Conservation (phyloP, 2,113 vertebrate species). For the Strix aluco region DNA sequence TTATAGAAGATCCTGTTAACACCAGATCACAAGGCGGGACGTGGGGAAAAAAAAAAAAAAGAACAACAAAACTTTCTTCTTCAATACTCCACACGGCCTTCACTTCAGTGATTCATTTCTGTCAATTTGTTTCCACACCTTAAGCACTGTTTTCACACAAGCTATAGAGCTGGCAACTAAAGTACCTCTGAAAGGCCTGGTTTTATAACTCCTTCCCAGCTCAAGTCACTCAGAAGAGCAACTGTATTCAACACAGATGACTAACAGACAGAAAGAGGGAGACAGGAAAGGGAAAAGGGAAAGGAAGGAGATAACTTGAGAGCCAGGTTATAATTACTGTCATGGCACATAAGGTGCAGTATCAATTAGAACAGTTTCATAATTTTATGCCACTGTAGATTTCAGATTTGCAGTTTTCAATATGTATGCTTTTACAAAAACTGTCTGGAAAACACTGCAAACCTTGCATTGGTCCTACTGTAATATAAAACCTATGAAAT, state of each 20-base stretch:
- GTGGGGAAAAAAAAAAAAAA: not conserved
- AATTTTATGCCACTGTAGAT: not conserved
- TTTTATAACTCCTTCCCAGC: not conserved
- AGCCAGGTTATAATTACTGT: not conserved
- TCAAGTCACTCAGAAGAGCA: not conserved
- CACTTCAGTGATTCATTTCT: not conserved
- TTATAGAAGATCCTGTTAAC: not conserved
- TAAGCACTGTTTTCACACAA: not conserved
- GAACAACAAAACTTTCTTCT: rapidly evolving
- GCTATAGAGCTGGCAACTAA: not conserved
- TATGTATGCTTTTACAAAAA: not conserved
- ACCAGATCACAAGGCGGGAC: not conserved
- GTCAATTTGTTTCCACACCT: not conserved
- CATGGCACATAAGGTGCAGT: not conserved
- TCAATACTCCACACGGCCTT: not conserved
- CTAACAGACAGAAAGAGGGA: not conserved
- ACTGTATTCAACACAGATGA: not conserved
- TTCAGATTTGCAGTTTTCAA: not conserved
- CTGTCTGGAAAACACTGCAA: not conserved
- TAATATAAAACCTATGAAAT: not conserved
- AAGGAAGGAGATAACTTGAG: not conserved
- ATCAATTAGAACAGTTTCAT: not conserved
- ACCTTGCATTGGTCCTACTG: not conserved
- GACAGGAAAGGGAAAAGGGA: not conserved
- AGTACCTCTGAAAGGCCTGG: not conserved